A percentile compares a stretch with the other conserved stretches of the same genome.
phyloP scores from a whole-genome alignment of 2,797 vertebrate species.

The Pangasius sanitwongsei region DNA sequence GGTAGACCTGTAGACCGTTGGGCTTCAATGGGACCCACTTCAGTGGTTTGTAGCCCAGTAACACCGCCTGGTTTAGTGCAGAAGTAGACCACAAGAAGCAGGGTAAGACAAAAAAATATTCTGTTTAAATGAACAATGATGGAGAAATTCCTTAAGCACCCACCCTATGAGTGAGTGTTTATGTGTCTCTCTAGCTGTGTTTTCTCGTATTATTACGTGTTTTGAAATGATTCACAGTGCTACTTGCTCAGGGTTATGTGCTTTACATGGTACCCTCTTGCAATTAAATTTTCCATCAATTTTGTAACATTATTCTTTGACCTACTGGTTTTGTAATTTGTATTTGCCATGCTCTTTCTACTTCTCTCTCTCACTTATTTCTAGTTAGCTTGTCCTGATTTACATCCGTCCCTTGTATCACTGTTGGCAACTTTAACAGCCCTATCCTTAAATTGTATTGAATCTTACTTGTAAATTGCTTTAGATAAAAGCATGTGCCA shows the following conservation, averaged over 20 bases:
- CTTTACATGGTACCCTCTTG: not conserved
- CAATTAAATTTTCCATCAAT: not conserved
- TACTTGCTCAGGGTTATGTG: not conserved
- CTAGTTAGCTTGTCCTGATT: not conserved
- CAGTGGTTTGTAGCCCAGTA: conserved; percentile 81
- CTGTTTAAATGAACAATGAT: not conserved
- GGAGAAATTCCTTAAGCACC: not conserved
- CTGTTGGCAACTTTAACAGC: not conserved
- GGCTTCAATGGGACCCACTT: conserved; percentile 77
- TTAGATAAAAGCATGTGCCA: not conserved
- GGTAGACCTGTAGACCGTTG: conserved; percentile 76
- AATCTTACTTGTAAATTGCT: not conserved
- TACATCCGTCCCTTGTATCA: not conserved
- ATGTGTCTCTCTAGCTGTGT: not conserved
- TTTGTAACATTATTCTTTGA: not conserved
- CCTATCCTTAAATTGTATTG: not conserved
- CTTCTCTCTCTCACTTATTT: not conserved
- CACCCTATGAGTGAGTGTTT: not conserved
- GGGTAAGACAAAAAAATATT: not conserved
- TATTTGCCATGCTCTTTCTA: not conserved
- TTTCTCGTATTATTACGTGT: not conserved
- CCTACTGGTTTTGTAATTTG: not conserved
- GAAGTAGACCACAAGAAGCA: conserved; percentile 16
- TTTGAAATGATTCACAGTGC: not conserved
- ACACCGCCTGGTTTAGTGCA: conserved; percentile 75